phyloP scores from a whole-genome alignment of 2,888 invertebrate genomes.

The Synergus itoensis region DNA sequence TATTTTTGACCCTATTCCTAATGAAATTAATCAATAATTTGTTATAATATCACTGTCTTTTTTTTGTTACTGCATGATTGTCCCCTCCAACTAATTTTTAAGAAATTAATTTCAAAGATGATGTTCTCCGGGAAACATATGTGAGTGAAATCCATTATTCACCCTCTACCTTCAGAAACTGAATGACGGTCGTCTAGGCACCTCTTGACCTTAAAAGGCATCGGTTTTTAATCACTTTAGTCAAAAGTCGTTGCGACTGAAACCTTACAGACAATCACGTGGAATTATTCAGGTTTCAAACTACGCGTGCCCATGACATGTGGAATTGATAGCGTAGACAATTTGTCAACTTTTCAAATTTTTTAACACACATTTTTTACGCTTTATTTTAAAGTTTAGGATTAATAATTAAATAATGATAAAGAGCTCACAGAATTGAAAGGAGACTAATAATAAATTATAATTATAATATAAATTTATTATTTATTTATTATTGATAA shows the following conservation, averaged over 20 bases:
- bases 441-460: background rate
- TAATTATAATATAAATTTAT: background rate
- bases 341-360: background rate
- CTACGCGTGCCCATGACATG: conserved; percentile 50
- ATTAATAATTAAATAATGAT: too few relatives aligned
- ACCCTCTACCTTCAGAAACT: conserved; percentile 54
- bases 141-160: conserved; percentile 72
- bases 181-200: conserved; percentile 60
- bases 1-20: background rate
- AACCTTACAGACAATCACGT: conserved; percentile 66
- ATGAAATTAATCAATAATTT: background rate
- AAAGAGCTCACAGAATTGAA: too few relatives aligned
- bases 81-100: background rate
- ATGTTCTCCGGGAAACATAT: conserved; percentile 57
- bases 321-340: conserved; percentile 42
- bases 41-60: background rate
- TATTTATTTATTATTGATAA: background rate
- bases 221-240: conserved; percentile 67
- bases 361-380: background rate
- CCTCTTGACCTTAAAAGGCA: conserved; percentile 70
- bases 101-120: background rate
- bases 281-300: conserved; percentile 59
- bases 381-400: too few relatives aligned
- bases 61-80: background rate
- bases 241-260: conserved; percentile 61